Evolutionary conservation across 2,797 vertebrate species (phyloP).

Genomic region (Tiaroga cobitis): DNA sequence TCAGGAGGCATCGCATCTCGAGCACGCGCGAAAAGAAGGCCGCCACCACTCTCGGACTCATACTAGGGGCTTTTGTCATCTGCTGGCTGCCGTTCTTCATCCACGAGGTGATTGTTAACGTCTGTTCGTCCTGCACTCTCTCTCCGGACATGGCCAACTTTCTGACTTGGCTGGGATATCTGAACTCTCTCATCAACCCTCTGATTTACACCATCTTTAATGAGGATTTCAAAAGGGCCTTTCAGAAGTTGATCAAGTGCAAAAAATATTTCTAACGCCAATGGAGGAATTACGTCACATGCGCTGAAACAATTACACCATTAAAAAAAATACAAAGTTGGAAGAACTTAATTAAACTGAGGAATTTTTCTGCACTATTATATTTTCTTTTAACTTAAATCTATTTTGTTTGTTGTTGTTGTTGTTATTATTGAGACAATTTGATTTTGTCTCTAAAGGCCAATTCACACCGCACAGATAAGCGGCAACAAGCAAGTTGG

Average conservation of each 20-base stretch:
- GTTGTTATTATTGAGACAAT: neutral
- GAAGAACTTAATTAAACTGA: neutral
- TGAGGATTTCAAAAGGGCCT: conserved; percentile 98
- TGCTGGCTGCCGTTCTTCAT: conserved; percentile 99
- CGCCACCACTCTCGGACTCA: conserved; percentile 92
- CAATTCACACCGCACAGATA: too few relatives aligned
- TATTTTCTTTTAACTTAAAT: neutral
- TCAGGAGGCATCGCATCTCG: conserved; percentile 90
- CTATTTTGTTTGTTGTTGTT: neutral
- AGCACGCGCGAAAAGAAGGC: conserved; percentile 91
- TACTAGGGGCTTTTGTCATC: conserved; percentile 95
- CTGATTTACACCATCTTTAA: conserved; percentile 99
- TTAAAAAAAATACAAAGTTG: neutral
- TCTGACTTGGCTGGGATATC: conserved; percentile 95
- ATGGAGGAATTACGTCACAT: neutral
- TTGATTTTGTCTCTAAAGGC: neutral
- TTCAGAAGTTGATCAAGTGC: conserved; percentile 92
- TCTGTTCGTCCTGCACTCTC: conserved; percentile 85
- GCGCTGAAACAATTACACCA: neutral
- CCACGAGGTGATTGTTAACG: conserved; percentile 94
- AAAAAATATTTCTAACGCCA: conserved; percentile 81
- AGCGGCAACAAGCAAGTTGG: too few relatives aligned
- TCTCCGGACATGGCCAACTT: conserved; percentile 92
- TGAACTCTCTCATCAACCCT: conserved; percentile 98
- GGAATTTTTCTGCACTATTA: neutral